Base-by-base conservation (phyloP, 1,140 invertebrate genomes). In the Heliothis virescens region DNA sequence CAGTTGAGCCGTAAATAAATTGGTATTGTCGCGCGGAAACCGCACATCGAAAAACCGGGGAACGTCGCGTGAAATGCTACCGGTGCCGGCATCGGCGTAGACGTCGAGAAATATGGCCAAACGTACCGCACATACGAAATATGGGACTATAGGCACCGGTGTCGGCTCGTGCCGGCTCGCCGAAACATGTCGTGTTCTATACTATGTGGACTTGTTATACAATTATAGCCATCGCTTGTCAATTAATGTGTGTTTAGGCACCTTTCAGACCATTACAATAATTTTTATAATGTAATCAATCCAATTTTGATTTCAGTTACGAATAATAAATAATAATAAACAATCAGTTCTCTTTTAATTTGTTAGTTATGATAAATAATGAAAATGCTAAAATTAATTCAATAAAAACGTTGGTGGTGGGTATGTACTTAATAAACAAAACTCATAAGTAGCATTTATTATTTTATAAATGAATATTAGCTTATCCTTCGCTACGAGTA, bases 11-110 rank as follows among this genome's bases (percentile, higher is more conserved):
- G 86, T 89, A 89, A 90, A 91, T 91, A 91, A 89, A 90, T 87
- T 87, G 83, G 86, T 83, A 89, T 89, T 91, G 89, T 90, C 84
- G 85, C 79, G 84, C 87, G 89, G 90, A 91, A 93, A 90, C 89
- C 89, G 86, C 90, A 87, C 88, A 88, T 93, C 85, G 86, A 92
- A 92, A 92, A 92, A 92, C 86, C 87, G 87, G 86, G 79, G 80
- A 89, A 85, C 83, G 88, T 92, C 88, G 91, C 89, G 89, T 92
- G 91, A 92, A 94, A 88, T 88, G 87, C 89, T 90, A 88, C 90
- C 87, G 90, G 87, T 89, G 88, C 85, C 81, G 83, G 85, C 80
- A 86, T 86, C 85, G 89, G 86, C 82, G 87, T 89, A 92, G 87
- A 90, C 89, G 87, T 87, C 85, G 87, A 89, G 88, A 94, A 90